phyloP scores from a whole-genome alignment of 2,888 invertebrate genomes.

The Rhamnusium bicolor region DNA sequence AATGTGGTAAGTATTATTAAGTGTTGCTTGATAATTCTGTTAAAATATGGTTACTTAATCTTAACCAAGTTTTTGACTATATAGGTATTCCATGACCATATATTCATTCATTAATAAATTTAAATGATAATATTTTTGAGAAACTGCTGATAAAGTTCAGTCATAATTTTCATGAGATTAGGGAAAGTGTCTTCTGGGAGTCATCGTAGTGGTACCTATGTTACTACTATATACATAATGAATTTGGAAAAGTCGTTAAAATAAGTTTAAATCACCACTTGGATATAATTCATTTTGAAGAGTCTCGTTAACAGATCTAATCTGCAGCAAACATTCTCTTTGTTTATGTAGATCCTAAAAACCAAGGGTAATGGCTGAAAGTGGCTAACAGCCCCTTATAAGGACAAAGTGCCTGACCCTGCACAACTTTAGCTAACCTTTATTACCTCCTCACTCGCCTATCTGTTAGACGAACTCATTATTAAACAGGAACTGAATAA shows the following conservation, averaged over 20 bases:
- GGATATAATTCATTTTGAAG: constrained; percentile 33
- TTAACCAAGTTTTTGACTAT: no score
- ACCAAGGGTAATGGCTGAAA: constrained; percentile 35
- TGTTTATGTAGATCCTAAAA: constrained; percentile 36
- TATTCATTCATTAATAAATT: neutral
- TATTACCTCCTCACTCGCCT: neutral
- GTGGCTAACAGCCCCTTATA: constrained; percentile 41
- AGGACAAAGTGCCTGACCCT: neutral
- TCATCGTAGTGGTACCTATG: neutral
- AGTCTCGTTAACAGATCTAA: constrained; percentile 42
- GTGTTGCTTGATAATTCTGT: no score
- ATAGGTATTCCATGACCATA: no score
- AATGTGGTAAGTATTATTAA: no score
- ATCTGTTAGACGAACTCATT: constrained; percentile 7
- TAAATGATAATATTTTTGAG: neutral
- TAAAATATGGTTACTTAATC: no score
- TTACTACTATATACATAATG: neutral
- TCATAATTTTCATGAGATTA: neutral
- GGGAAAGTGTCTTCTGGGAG: neutral
- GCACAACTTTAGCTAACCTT: constrained; percentile 2
- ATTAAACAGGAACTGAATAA: neutral
- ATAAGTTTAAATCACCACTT: constrained; percentile 7
- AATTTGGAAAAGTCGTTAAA: constrained; percentile 14
- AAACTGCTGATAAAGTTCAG: neutral
- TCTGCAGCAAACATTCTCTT: constrained; percentile 39